Evolutionary conservation across 2,797 vertebrate genomes (phyloP), one percentile per base, ranked within the genome.

Genomic region (Pteropus rufus): DNA sequence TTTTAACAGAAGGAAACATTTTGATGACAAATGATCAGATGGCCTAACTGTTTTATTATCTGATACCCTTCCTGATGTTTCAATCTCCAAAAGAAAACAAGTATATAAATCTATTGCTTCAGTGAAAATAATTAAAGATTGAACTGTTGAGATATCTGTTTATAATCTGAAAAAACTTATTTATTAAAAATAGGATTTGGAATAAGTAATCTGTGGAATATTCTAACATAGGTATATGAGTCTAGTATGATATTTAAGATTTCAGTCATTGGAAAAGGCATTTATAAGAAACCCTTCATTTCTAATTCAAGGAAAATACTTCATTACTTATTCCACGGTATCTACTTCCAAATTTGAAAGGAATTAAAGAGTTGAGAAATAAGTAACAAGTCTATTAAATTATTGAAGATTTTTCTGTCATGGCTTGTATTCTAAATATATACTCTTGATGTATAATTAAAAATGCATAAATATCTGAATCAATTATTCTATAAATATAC

Each of bases 111-210:
- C 15, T 67, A 86, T 11, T 31, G 31, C 31, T 62, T 67, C 67
- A 86, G 34, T 76, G 56, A n/a, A 89, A 87, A 69, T 31, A 93
- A 82, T 52, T 26, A 52, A 36, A 93, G 23, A 67, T 16, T 69
- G 39, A 91, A 62, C 21, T 46, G 15, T 4, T 34, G 46, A 36
- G 67, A 69, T 1, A 76, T 41, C 44, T 73, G 18, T 79, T 91
- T 18, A 75, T 29, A 64, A 95, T 77, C 23, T 83, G 54, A 96
- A 96, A 97, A 56, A 56, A 56, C 46, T 49, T 54, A 83, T 84
- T 31, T 19, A 81, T 54, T 79, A 64, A 87, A 62, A 39, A 85
- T 29, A 52, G 5, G 18, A 81, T 52, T 3, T 64, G 2, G 34
- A 92, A 82, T 72, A 85, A 91, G 49, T 54, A 72, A 84, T 70